Evolutionary conservation across 2,797 vertebrate species (phyloP).

Genomic region (Jordanella pulchra): DNA sequence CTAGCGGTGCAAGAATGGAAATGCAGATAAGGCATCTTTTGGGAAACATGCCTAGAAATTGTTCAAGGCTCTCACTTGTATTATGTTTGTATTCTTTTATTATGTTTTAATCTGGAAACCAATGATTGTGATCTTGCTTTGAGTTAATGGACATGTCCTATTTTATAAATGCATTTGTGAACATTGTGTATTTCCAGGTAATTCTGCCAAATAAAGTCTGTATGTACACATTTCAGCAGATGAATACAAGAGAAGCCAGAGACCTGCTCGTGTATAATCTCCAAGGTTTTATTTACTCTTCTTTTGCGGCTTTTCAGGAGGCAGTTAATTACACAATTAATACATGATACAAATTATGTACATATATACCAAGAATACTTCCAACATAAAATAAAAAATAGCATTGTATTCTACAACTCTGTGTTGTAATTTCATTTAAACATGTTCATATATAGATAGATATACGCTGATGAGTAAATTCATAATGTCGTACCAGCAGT

Average conservation of each 20-base stretch:
- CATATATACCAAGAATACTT: slow-evolving; percentile 85
- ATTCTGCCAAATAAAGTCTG: slow-evolving; percentile 15
- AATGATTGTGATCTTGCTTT: slow-evolving; percentile 54
- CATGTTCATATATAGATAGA: slow-evolving; percentile 85
- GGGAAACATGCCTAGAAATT: slow-evolving; percentile 88
- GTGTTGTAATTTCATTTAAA: slow-evolving; percentile 82
- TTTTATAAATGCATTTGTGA: slow-evolving; percentile 44
- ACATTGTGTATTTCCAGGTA: slow-evolving; percentile 22
- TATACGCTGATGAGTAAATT: slow-evolving; percentile 85
- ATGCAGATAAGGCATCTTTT: slow-evolving; percentile 91
- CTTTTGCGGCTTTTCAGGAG: slow-evolving; percentile 82
- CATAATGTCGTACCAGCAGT: slow-evolving; percentile 83
- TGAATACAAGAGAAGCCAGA: slow-evolving; percentile 18
- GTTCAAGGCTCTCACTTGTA: slow-evolving; percentile 75
- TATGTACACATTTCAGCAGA: slow-evolving; percentile 1
- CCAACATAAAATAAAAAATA: slow-evolving; percentile 86
- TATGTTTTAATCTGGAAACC: slow-evolving; percentile 77
- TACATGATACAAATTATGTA: slow-evolving; percentile 87
- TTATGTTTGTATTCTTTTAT: slow-evolving; percentile 45
- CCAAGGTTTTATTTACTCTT: slow-evolving; percentile 85
- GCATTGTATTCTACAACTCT: slow-evolving; percentile 83
- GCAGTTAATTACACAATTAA: slow-evolving; percentile 87
- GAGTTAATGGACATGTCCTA: slow-evolving; percentile 48
- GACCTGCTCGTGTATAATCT: slow-evolving; percentile 73
- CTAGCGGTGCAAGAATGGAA: slow-evolving; percentile 89